Percentiles rank a stretch among this genome's conserved stretches.
Conservation (phyloP, 2,888 invertebrate species). For the Eustalomyia histrio region DNA sequence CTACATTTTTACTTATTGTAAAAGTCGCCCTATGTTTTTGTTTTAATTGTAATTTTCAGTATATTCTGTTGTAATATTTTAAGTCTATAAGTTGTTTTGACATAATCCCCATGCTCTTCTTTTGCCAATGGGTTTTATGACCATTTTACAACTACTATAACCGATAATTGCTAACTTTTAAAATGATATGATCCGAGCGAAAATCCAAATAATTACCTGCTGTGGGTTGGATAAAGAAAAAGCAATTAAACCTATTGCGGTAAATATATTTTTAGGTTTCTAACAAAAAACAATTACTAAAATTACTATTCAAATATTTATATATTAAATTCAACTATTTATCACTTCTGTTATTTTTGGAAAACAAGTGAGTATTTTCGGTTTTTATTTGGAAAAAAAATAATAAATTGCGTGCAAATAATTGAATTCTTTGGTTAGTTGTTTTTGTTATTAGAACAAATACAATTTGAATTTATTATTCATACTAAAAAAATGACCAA, state of each 20-base stretch:
- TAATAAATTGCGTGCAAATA: slow-evolving; percentile 44
- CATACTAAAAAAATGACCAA: background rate
- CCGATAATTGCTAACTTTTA: too few relatives aligned
- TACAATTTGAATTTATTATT: slow-evolving; percentile 16
- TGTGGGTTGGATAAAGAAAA: background rate
- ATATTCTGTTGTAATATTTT: too few relatives aligned
- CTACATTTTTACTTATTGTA: too few relatives aligned
- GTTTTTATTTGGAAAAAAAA: slow-evolving; percentile 1
- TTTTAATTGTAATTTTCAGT: too few relatives aligned
- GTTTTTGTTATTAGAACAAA: slow-evolving; percentile 18
- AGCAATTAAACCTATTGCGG: background rate
- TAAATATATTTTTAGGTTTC: background rate
- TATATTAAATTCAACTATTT: background rate
- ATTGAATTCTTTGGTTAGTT: slow-evolving; percentile 28
- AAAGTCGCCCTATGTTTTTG: too few relatives aligned
- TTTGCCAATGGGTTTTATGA: too few relatives aligned
- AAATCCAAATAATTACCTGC: too few relatives aligned
- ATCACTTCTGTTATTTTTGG: background rate
- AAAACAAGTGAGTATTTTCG: too few relatives aligned
- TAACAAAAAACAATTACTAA: slow-evolving; percentile 11
- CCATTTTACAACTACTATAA: too few relatives aligned
- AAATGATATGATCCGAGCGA: too few relatives aligned
- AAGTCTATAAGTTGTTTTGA: too few relatives aligned
- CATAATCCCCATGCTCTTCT: too few relatives aligned
- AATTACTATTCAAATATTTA: slow-evolving; percentile 17